Evolutionary conservation across 2,888 invertebrate genomes (phyloP).

Genomic region (Cephus pulcher): DNA sequence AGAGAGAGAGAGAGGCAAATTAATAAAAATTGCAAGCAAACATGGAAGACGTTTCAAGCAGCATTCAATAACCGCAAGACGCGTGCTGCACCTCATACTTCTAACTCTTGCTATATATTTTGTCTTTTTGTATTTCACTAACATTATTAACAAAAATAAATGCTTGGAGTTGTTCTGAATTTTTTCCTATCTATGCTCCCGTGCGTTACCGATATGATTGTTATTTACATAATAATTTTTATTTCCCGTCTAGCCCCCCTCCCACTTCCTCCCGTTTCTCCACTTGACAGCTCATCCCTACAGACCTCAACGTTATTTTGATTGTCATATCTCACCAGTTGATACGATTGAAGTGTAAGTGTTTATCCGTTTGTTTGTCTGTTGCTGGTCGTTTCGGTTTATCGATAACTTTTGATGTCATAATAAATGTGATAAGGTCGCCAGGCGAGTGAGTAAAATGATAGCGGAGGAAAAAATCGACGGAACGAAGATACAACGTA

Average conservation of each 20-base stretch:
- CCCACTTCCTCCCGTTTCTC: not conserved
- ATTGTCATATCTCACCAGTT: slow-evolving; percentile 25
- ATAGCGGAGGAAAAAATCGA: slow-evolving; percentile 9
- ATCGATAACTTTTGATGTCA: slow-evolving; percentile 18
- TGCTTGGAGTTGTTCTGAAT: slow-evolving; percentile 12
- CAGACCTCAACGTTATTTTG: not conserved
- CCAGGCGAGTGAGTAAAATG: not conserved
- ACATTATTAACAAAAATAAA: slow-evolving; percentile 23
- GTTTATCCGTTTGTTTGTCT: slow-evolving; percentile 23
- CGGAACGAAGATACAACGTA: slow-evolving; percentile 5
- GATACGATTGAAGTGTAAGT: slow-evolving; percentile 16
- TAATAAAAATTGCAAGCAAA: not conserved
- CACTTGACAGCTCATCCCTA: not conserved
- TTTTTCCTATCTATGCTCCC: not conserved
- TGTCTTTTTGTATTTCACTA: slow-evolving; percentile 21
- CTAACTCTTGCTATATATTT: slow-evolving; percentile 10
- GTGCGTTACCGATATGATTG: not conserved
- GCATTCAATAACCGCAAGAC: not conserved
- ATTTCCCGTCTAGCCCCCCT: not conserved
- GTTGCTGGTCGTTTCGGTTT: slow-evolving; percentile 18
- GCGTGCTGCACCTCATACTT: not conserved
- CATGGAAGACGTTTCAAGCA: not conserved
- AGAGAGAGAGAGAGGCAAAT: not conserved
- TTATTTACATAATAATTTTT: not conserved
- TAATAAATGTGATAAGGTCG: not conserved